Conservation (phyloP, 2,888 invertebrate genomes). For the Caenorhabditis macrosperma region DNA sequence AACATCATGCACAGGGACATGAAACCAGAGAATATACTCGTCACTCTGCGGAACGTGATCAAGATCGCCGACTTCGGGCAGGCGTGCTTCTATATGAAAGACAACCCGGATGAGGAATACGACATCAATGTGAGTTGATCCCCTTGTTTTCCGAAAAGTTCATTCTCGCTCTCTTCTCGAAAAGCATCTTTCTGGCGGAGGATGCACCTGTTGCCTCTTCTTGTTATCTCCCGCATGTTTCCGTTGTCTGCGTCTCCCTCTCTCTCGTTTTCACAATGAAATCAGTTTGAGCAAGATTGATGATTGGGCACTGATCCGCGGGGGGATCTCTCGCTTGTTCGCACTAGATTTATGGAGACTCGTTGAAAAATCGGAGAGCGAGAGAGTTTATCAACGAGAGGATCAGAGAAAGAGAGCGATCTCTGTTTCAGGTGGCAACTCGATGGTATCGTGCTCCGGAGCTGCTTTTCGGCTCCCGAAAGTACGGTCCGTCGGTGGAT, state of each 20-base stretch:
- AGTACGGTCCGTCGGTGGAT: conserved; percentile 64
- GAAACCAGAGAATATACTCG: conserved; percentile 77
- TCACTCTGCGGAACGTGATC: conserved; percentile 62
- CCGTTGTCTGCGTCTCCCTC: conserved; percentile 6
- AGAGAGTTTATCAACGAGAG: conserved; percentile 6
- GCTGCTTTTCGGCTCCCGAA: conserved; percentile 67
- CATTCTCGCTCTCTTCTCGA: conserved; percentile 2
- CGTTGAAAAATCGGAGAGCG: conserved; percentile 41
- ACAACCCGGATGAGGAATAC: conserved; percentile 68
- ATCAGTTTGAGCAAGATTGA: conserved; percentile 61
- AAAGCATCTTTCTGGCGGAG: background rate
- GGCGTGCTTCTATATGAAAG: conserved; percentile 72
- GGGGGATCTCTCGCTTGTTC: conserved; percentile 32
- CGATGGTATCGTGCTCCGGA: conserved; percentile 77
- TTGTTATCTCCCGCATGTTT: conserved; percentile 23
- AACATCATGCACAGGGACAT: conserved; percentile 75
- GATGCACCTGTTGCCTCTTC: conserved; percentile 46
- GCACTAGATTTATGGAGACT: conserved; percentile 24
- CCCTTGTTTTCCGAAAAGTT: conserved; percentile 6
- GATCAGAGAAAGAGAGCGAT: background rate
- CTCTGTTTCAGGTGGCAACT: conserved; percentile 68
- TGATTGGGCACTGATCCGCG: conserved; percentile 22
- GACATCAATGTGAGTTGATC: conserved; percentile 72
- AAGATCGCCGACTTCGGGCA: conserved; percentile 78
- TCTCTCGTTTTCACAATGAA: conserved; percentile 30